phyloP scores from a whole-genome alignment of 2,113 vertebrate species.

The Trogon melanurus region DNA sequence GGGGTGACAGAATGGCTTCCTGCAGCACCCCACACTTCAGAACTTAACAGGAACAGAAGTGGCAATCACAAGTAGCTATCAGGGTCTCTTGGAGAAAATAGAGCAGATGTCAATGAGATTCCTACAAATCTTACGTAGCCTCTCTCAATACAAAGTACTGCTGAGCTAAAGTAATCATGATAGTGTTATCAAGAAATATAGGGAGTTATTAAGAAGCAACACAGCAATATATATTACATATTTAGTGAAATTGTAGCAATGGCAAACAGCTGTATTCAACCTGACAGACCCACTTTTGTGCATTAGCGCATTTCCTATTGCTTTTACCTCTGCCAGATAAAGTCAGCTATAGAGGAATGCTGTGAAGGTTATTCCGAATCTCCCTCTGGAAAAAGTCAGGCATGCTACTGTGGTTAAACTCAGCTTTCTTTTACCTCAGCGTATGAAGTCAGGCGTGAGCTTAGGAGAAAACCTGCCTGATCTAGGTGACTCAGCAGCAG shows the following conservation, averaged over 20 bases:
- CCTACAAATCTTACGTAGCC: not conserved
- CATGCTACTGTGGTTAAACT: not conserved
- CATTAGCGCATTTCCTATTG: not conserved
- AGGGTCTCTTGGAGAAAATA: constrained; percentile 24
- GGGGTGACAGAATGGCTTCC: constrained; percentile 24
- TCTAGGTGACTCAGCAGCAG: not conserved
- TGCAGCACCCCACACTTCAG: constrained; percentile 12
- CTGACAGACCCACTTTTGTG: not conserved
- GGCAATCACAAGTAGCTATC: not conserved
- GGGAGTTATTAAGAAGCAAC: not conserved
- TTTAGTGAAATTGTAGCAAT: not conserved
- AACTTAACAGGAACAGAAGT: not conserved
- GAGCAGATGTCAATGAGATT: not conserved
- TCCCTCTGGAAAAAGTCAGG: not conserved
- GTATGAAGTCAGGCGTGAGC: not conserved
- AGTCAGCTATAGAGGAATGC: not conserved
- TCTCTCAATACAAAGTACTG: not conserved
- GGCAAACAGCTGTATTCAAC: not conserved
- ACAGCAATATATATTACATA: not conserved
- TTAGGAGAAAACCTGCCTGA: not conserved
- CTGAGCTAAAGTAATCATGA: not conserved
- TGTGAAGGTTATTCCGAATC: not conserved
- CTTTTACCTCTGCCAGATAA: not conserved
- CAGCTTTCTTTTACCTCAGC: not conserved
- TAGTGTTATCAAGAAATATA: not conserved